phyloP scores from a whole-genome alignment of 2,113 vertebrate genomes.

The Stictonetta naevosa region DNA sequence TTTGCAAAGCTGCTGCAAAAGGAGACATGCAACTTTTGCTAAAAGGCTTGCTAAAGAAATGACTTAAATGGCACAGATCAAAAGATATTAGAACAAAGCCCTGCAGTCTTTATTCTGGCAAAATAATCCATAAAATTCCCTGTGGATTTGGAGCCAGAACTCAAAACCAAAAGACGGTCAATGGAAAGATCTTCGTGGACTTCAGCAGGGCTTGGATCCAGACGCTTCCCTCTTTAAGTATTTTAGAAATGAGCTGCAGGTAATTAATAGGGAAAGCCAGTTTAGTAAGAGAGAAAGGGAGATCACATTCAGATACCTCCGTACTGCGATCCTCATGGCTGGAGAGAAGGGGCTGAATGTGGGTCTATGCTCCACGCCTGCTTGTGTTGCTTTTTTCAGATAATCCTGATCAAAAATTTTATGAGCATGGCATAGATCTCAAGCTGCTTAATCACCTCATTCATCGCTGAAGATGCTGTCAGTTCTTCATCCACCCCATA shows the following conservation, averaged over 20 bases:
- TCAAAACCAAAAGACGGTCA: not conserved
- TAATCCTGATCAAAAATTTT: conserved; percentile 73
- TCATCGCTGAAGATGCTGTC: conserved; percentile 79
- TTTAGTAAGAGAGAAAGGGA: not conserved
- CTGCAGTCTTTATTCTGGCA: not conserved
- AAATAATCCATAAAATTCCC: not conserved
- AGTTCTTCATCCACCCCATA: conserved; percentile 76
- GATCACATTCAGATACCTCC: conserved; percentile 77
- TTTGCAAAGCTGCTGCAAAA: conserved; percentile 41
- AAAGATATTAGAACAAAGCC: not conserved
- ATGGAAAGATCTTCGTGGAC: not conserved
- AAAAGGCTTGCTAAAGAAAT: conserved; percentile 18
- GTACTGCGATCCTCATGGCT: conserved; percentile 75
- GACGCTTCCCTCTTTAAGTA: not conserved
- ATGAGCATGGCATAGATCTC: conserved; percentile 84
- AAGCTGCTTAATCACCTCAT: conserved; percentile 84
- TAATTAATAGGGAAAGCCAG: not conserved
- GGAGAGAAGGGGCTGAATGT: conserved; percentile 75
- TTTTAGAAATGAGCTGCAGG: not conserved
- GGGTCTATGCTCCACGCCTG: conserved; percentile 39
- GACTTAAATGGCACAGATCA: not conserved
- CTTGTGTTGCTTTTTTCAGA: conserved; percentile 59
- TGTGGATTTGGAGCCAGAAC: not conserved
- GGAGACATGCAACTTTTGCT: not conserved
- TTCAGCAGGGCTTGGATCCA: not conserved